These are phyloP conservation scores for Meiosimyza decipiens DNA, from an alignment of 2,888 invertebrate genomes.

Conservation along the genomic window DNA sequence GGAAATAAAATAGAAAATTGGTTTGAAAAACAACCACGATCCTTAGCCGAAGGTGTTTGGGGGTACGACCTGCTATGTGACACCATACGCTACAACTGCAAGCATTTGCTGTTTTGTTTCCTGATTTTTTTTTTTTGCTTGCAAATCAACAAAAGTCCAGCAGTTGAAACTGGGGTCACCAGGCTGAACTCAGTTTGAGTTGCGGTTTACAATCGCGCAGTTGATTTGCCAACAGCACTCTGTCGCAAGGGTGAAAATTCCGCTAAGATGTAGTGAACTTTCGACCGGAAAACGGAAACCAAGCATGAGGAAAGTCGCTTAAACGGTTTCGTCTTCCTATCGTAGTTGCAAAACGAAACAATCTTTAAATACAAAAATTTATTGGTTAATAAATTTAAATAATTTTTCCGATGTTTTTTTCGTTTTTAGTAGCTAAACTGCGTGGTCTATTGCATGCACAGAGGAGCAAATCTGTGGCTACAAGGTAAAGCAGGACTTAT, in stretches of 20 bases:
- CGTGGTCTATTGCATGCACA: background rate
- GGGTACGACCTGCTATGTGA: no score
- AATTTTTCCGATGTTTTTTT: slow-evolving; percentile 48
- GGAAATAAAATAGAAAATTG: no score
- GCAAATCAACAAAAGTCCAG: no score
- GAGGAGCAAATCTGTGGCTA: background rate
- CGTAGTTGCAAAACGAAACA: slow-evolving; percentile 32
- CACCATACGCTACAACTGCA: no score
- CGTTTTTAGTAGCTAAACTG: slow-evolving; percentile 13
- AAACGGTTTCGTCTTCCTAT: slow-evolving; percentile 45
- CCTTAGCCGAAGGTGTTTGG: no score
- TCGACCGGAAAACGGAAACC: background rate
- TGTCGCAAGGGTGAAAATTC: slow-evolving; percentile 1
- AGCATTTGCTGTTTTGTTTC: no score
- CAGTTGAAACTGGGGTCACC: background rate
- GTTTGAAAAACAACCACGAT: no score
- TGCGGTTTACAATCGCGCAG: background rate
- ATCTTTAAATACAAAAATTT: slow-evolving; percentile 62
- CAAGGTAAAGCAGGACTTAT: no score
- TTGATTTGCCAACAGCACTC: background rate
- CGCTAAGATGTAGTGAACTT: background rate
- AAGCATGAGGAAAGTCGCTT: background rate
- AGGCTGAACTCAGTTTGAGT: background rate
- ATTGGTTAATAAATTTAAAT: slow-evolving; percentile 61
- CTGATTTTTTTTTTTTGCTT: no score